phyloP scores from a whole-genome alignment of 2,797 vertebrate species.

The Brotogeris chrysoptera region DNA sequence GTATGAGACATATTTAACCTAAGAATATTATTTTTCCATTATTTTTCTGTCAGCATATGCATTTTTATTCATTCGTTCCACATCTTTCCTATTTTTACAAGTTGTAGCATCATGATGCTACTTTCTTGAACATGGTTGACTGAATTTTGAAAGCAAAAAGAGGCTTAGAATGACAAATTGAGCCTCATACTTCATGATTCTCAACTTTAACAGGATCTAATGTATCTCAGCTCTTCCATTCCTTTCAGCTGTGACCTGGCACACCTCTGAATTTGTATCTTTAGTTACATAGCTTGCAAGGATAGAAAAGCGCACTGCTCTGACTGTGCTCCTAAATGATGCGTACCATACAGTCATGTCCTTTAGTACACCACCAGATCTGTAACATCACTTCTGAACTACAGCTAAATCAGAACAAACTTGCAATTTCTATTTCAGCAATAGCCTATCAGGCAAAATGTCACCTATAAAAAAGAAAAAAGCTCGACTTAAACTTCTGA shows the following conservation, averaged over 20 bases:
- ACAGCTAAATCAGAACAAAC: background rate
- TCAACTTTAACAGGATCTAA: background rate
- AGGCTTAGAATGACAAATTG: background rate
- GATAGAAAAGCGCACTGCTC: background rate
- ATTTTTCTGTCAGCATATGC: background rate
- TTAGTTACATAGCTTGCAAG: background rate
- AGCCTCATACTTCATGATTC: background rate
- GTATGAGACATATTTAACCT: background rate
- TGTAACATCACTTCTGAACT: fast-evolving
- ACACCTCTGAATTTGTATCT: background rate
- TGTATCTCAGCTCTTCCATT: background rate
- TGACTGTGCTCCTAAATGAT: background rate
- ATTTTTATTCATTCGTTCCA: background rate
- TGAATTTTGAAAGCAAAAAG: background rate
- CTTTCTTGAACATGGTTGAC: background rate
- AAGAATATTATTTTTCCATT: background rate
- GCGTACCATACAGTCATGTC: background rate
- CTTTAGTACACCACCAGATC: background rate
- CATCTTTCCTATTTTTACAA: background rate
- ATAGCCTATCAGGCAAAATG: background rate
- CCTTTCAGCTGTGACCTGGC: background rate
- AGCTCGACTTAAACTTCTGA: background rate
- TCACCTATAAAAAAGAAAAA: background rate
- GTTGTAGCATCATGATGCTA: background rate
- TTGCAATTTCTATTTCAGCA: background rate